Conservation (phyloP, 2,888 invertebrate genomes). For the Pandemis corylana region DNA sequence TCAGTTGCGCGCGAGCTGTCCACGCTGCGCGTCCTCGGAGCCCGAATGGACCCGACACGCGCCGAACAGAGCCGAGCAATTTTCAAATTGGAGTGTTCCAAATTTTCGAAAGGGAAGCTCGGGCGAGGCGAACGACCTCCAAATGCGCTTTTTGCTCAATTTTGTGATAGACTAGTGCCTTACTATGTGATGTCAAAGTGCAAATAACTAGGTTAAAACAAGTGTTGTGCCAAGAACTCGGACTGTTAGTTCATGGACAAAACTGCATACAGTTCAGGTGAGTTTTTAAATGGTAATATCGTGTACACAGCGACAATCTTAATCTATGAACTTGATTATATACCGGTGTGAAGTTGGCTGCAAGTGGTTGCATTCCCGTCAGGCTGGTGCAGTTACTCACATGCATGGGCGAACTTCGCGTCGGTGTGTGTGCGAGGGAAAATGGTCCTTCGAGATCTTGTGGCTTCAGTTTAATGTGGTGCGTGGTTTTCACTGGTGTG, state of each 20-base stretch:
- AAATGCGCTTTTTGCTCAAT: slow-evolving; percentile 72
- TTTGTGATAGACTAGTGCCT: slow-evolving; percentile 82
- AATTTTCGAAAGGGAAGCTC: slow-evolving; percentile 48
- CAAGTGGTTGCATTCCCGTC: slow-evolving; percentile 73
- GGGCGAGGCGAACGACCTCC: slow-evolving; percentile 69
- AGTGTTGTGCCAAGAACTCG: slow-evolving; percentile 65
- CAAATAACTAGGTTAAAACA: slow-evolving; percentile 70
- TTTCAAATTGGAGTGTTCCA: slow-evolving; percentile 54
- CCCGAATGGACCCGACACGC: slow-evolving; percentile 67
- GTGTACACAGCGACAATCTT: slow-evolving; percentile 71
- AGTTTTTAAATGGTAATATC: slow-evolving; percentile 58
- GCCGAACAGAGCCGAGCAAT: slow-evolving; percentile 58
- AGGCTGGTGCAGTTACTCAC: slow-evolving; percentile 69
- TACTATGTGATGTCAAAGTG: slow-evolving; percentile 81
- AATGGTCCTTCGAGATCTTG: slow-evolving; percentile 49
- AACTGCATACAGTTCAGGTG: slow-evolving; percentile 66
- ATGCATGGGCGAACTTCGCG: slow-evolving; percentile 59
- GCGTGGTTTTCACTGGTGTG: slow-evolving; percentile 61
- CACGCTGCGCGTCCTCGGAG: slow-evolving; percentile 68
- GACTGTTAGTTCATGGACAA: slow-evolving; percentile 69
- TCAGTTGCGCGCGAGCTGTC: slow-evolving; percentile 82
- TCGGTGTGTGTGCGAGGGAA: slow-evolving; percentile 52
- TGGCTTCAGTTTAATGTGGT: slow-evolving; percentile 55
- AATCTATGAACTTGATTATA: slow-evolving; percentile 84
- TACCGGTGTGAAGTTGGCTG: slow-evolving; percentile 64